Evolutionary conservation across 2,888 invertebrate genomes (phyloP).

Genomic region (Pecten maximus): DNA sequence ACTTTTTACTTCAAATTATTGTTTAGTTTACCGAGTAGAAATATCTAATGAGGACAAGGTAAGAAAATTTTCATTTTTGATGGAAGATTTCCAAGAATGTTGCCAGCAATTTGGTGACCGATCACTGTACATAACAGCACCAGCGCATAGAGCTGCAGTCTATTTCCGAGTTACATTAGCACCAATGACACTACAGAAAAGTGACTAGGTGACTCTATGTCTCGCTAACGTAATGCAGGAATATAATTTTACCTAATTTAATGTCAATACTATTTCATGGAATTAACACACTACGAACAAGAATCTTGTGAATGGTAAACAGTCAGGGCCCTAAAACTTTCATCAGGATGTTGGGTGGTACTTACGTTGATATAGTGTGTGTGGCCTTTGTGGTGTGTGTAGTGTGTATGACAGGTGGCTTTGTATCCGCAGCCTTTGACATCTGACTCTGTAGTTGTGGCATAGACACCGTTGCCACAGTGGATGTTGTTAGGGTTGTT

Average conservation of each 20-base stretch:
- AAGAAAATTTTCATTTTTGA: too few relatives aligned
- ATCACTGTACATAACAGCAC: not conserved
- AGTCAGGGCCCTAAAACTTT: too few relatives aligned
- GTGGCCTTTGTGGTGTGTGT: conserved; percentile 63
- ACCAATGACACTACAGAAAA: conserved; percentile 16
- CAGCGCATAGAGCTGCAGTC: conserved; percentile 35
- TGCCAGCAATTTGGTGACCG: conserved; percentile 13
- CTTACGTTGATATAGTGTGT: conserved; percentile 55
- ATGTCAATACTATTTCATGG: not conserved
- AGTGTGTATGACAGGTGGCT: conserved; percentile 56
- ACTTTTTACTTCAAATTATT: too few relatives aligned
- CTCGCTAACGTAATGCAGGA: not conserved
- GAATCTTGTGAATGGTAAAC: not conserved
- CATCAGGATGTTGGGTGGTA: conserved; percentile 35
- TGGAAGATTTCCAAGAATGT: not conserved
- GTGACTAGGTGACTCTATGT: conserved; percentile 40
- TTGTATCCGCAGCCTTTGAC: conserved; percentile 64
- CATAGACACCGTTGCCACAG: conserved; percentile 44
- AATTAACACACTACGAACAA: not conserved
- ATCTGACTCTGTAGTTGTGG: conserved; percentile 68
- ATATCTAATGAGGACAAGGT: too few relatives aligned
- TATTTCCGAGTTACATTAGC: conserved; percentile 42
- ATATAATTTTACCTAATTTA: not conserved
- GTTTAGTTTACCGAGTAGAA: too few relatives aligned
- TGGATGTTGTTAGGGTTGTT: conserved; percentile 39